These are phyloP conservation scores for Alloplasta piceator DNA, from an alignment of 2,888 invertebrate genomes.

Conservation along the genomic window DNA sequence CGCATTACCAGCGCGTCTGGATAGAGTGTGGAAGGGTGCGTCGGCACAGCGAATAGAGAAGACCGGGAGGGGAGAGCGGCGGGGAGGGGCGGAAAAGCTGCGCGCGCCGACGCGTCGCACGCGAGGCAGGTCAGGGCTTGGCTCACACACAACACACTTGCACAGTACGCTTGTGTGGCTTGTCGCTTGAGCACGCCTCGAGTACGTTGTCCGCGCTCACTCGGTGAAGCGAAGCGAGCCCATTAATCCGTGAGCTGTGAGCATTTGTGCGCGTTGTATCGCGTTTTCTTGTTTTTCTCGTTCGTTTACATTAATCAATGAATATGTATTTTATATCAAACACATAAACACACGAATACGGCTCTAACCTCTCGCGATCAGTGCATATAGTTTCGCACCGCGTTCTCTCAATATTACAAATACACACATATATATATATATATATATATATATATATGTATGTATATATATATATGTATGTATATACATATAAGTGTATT, in stretches of 20 bases:
- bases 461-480: conserved; percentile 6
- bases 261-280: conserved; percentile 39
- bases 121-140: conserved; percentile 80
- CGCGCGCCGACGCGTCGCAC: conserved; percentile 63
- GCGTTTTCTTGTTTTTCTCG: not conserved
- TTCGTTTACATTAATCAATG: too few species aligned
- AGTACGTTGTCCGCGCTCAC: conserved; percentile 58
- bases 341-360: not conserved
- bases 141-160: conserved; percentile 58
- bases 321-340: too few species aligned
- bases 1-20: conserved; percentile 3
- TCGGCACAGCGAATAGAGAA: conserved; percentile 44
- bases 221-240: conserved; percentile 32
- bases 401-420: not conserved
- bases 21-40: conserved; percentile 6
- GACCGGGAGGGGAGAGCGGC: too few species aligned
- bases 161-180: too few species aligned
- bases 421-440: conserved; percentile 10
- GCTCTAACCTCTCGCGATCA: conserved; percentile 57
- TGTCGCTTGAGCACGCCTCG: too few species aligned
- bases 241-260: conserved; percentile 22
- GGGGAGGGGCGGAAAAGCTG: conserved; percentile 3
- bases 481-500: conserved; percentile 12
- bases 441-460: not conserved
- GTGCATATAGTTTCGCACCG: conserved; percentile 69